Conservation (phyloP, 1,140 invertebrate genomes). For the Pogonognathellus flavescens region DNA sequence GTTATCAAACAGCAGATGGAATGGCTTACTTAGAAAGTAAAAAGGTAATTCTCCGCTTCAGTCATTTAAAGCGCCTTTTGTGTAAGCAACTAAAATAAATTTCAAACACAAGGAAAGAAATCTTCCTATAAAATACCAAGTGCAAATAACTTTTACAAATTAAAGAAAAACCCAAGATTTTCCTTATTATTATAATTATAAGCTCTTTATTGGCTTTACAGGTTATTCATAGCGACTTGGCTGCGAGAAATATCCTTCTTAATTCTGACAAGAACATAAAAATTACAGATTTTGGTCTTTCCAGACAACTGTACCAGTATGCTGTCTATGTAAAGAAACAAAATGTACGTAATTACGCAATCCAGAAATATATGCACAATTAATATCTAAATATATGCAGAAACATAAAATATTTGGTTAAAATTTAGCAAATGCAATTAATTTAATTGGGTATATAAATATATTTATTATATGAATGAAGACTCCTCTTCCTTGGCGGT, state of each 20-base stretch:
- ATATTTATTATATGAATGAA: background rate
- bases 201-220: no score
- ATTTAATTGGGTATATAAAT: background rate
- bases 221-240: conserved; percentile 10
- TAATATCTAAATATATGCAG: background rate
- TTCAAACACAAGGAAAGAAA: no score
- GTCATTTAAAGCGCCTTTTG: no score
- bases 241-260: conserved; percentile 9
- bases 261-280: background rate
- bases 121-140: no score
- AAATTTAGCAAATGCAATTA: background rate
- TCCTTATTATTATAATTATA: no score
- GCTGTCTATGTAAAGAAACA: conserved; percentile 1
- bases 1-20: conserved; percentile 29
- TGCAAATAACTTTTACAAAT: no score
- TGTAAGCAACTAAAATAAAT: no score
- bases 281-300: conserved; percentile 41
- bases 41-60: conserved; percentile 21
- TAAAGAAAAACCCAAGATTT: no score
- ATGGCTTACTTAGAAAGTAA: conserved; percentile 22
- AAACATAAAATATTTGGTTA: background rate
- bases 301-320: conserved; percentile 34
- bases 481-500: conserved; percentile 39
- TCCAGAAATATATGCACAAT: background rate
- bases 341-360: background rate